phyloP scores from a whole-genome alignment of 2,113 vertebrate genomes.

The Leptodactylus fuscus region DNA sequence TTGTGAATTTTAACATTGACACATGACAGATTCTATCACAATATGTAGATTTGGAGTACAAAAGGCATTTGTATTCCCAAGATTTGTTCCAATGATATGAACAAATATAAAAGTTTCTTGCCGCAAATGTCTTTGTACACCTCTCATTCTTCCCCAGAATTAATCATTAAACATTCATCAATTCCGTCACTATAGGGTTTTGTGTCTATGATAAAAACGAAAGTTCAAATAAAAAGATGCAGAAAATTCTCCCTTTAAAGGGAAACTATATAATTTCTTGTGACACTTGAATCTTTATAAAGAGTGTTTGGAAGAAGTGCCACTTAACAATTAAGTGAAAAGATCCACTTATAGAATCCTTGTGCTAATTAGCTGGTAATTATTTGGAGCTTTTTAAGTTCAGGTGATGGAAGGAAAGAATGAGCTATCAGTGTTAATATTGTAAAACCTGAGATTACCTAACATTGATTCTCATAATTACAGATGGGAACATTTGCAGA shows the following conservation, averaged over 20 bases:
- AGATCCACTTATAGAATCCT: conserved; percentile 51
- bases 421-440: conserved; percentile 24
- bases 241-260: conserved; percentile 8
- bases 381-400: conserved; percentile 45
- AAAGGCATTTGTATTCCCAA: conserved; percentile 6
- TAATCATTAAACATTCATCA: conserved; percentile 31
- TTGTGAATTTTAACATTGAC: neutral
- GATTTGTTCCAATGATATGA: conserved; percentile 28
- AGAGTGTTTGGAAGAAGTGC: conserved; percentile 42
- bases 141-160: neutral
- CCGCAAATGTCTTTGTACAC: neutral
- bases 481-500: neutral
- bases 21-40: conserved; percentile 16
- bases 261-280: conserved; percentile 1
- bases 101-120: conserved; percentile 20
- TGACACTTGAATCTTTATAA: conserved; percentile 29
- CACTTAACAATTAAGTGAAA: conserved; percentile 57
- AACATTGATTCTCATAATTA: conserved; percentile 14
- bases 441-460: conserved; percentile 1
- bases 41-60: conserved; percentile 6
- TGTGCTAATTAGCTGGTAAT: conserved; percentile 54
- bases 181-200: neutral
- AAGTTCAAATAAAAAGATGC: neutral
- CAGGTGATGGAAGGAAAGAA: conserved; percentile 57
- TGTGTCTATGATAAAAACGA: neutral